Evolutionary conservation across 1,140 invertebrate species (phyloP).

Genomic region (Ips typographus): DNA sequence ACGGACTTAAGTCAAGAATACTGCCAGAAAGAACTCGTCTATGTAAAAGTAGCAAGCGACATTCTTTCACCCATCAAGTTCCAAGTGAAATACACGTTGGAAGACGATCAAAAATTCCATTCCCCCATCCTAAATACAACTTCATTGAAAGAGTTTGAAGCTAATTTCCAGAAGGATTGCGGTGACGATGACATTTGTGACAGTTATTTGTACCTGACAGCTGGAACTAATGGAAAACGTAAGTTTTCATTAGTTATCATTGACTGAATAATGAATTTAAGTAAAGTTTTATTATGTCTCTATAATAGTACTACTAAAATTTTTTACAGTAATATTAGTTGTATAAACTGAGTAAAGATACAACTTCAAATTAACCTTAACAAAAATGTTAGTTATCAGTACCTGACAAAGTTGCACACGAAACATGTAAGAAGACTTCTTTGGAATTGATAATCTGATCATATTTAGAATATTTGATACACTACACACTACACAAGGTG

Average conservation of each 20-base stretch:
- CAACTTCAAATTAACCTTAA: too few species aligned
- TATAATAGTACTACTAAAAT: too few species aligned
- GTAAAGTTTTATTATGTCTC: too few species aligned
- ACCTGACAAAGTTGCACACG: too few species aligned
- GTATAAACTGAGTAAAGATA: too few species aligned
- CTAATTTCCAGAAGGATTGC: conserved; percentile 91
- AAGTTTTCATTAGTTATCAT: conserved; percentile 8
- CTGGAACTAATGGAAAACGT: conserved; percentile 49
- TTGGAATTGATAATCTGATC: too few species aligned
- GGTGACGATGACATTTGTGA: conserved; percentile 87
- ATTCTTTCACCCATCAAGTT: conserved; percentile 86
- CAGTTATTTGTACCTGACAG: conserved; percentile 76
- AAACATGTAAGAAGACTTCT: too few species aligned
- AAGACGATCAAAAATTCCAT: conserved; percentile 72
- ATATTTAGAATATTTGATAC: too few species aligned
- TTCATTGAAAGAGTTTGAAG: conserved; percentile 78
- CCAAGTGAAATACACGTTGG: conserved; percentile 78
- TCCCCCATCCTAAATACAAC: conserved; percentile 88
- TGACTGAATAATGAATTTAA: background rate
- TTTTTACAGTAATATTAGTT: too few species aligned
- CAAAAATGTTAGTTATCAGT: too few species aligned
- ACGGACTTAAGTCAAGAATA: conserved; percentile 45
- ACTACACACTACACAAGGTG: too few species aligned
- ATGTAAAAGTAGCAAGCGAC: conserved; percentile 80
- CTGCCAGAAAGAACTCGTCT: conserved; percentile 75